phyloP scores from a whole-genome alignment of 2,888 invertebrate species.

The Anaspis maculata region DNA sequence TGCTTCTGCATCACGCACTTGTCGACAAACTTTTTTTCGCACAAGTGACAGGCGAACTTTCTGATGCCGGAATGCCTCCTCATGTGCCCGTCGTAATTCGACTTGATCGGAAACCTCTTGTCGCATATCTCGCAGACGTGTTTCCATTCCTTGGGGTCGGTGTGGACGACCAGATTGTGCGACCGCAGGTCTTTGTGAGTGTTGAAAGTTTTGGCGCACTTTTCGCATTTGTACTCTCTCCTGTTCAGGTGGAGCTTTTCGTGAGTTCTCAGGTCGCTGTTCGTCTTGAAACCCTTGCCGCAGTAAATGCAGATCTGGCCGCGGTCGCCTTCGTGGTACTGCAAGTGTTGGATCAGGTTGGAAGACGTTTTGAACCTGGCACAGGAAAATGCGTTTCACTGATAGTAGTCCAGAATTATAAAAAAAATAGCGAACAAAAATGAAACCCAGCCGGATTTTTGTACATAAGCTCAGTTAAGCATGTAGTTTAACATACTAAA shows the following conservation, averaged over 20 bases:
- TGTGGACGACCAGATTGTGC: constrained; percentile 19
- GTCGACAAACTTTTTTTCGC: constrained; percentile 18
- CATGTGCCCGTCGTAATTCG: constrained; percentile 17
- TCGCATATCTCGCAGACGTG: constrained; percentile 17
- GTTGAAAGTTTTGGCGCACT: constrained; percentile 28
- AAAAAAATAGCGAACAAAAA: too few relatives aligned
- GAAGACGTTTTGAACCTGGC: constrained; percentile 27
- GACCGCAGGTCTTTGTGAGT: constrained; percentile 29
- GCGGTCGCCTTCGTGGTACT: constrained; percentile 27
- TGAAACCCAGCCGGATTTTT: too few relatives aligned
- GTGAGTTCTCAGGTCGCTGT: constrained; percentile 27
- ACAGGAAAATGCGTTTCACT: too few relatives aligned
- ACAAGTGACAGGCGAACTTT: constrained; percentile 20
- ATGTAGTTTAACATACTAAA: too few relatives aligned
- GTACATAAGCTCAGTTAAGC: too few relatives aligned
- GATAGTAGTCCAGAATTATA: too few relatives aligned
- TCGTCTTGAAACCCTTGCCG: constrained; percentile 38
- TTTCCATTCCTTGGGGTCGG: constrained; percentile 17
- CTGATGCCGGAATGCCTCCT: constrained; percentile 19
- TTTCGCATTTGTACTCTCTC: constrained; percentile 26
- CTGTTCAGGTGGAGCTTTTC: constrained; percentile 30
- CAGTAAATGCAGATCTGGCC: constrained; percentile 29
- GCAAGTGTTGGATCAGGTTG: constrained; percentile 27
- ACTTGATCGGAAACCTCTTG: constrained; percentile 19
- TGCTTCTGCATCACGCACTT: constrained; percentile 18